Percentiles rank a stretch among this genome's conserved stretches.
These are phyloP conservation scores for Oncorhynchus masou DNA, from an alignment of 2,113 vertebrate species.

Conservation along the genomic window DNA sequence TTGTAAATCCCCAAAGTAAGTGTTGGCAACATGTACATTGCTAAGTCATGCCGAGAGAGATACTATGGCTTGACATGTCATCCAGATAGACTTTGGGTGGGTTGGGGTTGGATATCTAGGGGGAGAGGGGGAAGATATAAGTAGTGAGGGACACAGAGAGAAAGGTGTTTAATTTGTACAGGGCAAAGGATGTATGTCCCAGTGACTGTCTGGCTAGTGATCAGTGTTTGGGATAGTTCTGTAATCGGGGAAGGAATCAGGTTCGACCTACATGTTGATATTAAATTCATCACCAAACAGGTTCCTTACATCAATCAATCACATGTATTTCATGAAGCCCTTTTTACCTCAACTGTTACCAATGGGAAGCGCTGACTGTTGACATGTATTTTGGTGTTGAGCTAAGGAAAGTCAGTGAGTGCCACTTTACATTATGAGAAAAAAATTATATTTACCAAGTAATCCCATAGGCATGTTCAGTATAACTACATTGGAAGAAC, in stretches of 20 bases:
- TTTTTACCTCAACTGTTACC: too few species aligned
- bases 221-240: neutral
- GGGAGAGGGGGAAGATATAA: conserved; percentile 28
- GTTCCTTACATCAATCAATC: neutral
- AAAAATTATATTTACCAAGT: too few species aligned
- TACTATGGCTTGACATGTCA: conserved; percentile 63
- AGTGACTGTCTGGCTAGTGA: conserved; percentile 10
- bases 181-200: conserved; percentile 41
- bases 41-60: too few species aligned
- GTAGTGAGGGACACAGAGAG: neutral
- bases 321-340: too few species aligned
- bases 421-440: too few species aligned
- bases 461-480: too few species aligned
- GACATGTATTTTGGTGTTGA: too few species aligned
- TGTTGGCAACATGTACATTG: too few species aligned
- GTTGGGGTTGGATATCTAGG: conserved; percentile 26
- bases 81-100: conserved; percentile 55
- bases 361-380: too few species aligned
- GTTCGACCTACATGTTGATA: neutral
- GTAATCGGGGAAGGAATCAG: neutral
- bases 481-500: too few species aligned
- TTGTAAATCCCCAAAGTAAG: too few species aligned
- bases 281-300: neutral
- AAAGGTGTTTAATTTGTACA: conserved; percentile 58
- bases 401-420: too few species aligned